Evolutionary conservation across 1,140 invertebrate genomes (phyloP).

Genomic region (Drosophila sechellia): DNA sequence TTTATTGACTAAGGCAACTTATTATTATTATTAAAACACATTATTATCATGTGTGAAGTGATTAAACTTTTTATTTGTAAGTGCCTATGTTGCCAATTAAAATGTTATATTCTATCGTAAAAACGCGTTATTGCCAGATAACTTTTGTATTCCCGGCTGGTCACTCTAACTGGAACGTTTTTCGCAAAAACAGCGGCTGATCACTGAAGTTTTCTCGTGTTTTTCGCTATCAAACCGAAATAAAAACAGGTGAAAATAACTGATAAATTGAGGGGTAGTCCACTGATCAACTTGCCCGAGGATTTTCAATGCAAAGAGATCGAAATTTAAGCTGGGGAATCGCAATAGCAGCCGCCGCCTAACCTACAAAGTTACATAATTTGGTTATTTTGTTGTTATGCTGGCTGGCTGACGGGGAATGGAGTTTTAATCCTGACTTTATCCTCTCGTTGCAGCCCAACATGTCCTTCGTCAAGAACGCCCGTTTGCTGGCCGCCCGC

Average conservation of each 20-base stretch:
- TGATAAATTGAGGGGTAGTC: neutral
- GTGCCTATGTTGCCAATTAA: no score
- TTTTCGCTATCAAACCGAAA: slow-evolving; percentile 18
- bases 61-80: no score
- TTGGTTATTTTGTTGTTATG: slow-evolving; percentile 46
- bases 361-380: slow-evolving; percentile 85
- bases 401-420: neutral
- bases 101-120: neutral
- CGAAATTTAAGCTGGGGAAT: neutral
- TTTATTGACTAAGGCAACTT: no score
- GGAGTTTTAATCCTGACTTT: neutral
- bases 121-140: neutral
- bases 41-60: no score
- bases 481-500: slow-evolving; percentile 78
- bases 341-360: slow-evolving; percentile 26
- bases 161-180: slow-evolving; percentile 21
- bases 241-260: slow-evolving; percentile 26
- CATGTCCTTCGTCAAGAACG: slow-evolving; percentile 84
- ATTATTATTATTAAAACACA: no score
- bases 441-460: slow-evolving; percentile 48
- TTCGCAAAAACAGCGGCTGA: slow-evolving; percentile 32
- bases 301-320: no score
- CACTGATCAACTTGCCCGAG: no score
- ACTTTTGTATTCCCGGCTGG: neutral
- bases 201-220: slow-evolving; percentile 31